Evolutionary conservation across 2,797 vertebrate genomes (phyloP), one percentile per base, ranked within the genome.

Genomic region (Crypturellus tataupa): DNA sequence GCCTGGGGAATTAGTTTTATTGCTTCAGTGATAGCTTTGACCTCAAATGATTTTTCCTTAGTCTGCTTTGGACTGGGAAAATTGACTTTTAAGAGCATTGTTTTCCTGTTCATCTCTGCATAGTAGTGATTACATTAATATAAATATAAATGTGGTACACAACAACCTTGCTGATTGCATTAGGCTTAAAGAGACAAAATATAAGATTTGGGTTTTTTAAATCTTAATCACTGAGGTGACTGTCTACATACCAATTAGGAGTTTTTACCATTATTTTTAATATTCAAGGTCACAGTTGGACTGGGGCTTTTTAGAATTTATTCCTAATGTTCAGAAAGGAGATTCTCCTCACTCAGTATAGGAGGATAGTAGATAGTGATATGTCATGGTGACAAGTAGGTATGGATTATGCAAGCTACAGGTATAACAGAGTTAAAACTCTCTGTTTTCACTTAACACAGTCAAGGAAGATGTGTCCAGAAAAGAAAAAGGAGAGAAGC

Each of bases 1-100:
- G 82, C 82, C 60, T 83, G 27, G 85, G 64, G 77, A 94, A 92
- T 90, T 76, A 68, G 56, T 90, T 96, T 93, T 79, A 91, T 82
- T 86, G 56, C 83, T 90, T 86, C 77, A 88, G 1, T 3, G 12
- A 90, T 31, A 72, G 82, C 81, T 94, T 86, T 96, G 91, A 94
- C 73, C 82, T 81, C 82, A 95, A 79, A 77, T 86, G 59, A 2
- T 81, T 95, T 88, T 92, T 83, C 27, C 72, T 83, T 72, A 64
- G 69, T 39, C 49, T 63, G 25, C 8, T 68, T 87, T 73, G 53
- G 47, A 93, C 70, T 72, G 29, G 29, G 67, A 89, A 94, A 93
- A 86, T 13, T 23, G 47, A 64, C 19, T 80, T 80, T 93, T 40
- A 84, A 84, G 39, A 8, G 13, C 92, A 44, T 89, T 85, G 39